Evolutionary conservation across 92 coral and sea anemone genomes (phyloP).

Genomic region (Pocillopora grandis): DNA sequence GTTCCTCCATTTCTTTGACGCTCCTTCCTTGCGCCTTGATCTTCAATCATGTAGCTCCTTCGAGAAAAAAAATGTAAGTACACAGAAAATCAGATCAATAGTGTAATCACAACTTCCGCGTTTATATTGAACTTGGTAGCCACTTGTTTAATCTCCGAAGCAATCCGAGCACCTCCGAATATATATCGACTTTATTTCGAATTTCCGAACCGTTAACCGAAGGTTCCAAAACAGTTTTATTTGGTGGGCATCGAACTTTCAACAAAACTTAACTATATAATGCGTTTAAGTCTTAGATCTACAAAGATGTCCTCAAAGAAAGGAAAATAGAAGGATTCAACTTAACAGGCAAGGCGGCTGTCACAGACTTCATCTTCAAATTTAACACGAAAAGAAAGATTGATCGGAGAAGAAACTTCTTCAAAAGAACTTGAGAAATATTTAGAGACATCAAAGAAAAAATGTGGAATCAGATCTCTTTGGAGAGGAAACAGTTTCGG

Average conservation of each 20-base stretch:
- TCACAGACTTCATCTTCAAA: constrained; percentile 61
- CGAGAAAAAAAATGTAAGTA: background rate
- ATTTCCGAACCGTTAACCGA: constrained; percentile 15
- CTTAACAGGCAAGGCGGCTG: constrained; percentile 72
- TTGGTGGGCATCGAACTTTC: too few relatives aligned
- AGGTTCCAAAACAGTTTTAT: background rate
- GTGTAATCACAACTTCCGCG: background rate
- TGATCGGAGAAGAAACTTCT: constrained; percentile 76
- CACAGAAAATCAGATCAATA: background rate
- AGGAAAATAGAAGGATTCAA: constrained; percentile 78
- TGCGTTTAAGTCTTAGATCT: too few relatives aligned
- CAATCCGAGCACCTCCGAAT: constrained; percentile 9
- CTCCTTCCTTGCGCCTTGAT: background rate
- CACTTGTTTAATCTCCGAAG: background rate
- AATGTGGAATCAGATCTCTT: constrained; percentile 80
- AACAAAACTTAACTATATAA: too few relatives aligned
- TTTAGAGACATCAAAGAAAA: constrained; percentile 76
- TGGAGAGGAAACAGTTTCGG: constrained; percentile 88
- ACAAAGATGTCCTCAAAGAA: constrained; percentile 54
- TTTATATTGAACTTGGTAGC: constrained; percentile 20
- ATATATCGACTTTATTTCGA: constrained; percentile 3
- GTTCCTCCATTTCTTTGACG: background rate
- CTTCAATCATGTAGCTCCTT: too few relatives aligned
- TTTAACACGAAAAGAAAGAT: constrained; percentile 57
- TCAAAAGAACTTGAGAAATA: constrained; percentile 83